phyloP scores from a whole-genome alignment of 2,113 vertebrate genomes.

The Gadus chalcogrammus region DNA sequence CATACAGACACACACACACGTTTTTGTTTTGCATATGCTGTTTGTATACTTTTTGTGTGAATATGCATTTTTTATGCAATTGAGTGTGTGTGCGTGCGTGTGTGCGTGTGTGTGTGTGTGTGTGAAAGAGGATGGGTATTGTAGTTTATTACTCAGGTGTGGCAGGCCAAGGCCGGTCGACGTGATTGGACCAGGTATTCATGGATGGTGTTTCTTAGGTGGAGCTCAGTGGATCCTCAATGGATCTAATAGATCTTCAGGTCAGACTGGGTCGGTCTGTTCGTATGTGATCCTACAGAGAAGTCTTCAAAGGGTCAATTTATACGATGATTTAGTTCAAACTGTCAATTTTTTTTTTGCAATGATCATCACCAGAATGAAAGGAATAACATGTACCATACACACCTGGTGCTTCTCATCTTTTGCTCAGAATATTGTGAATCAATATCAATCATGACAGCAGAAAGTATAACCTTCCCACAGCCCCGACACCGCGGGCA shows the following conservation, averaged over 20 bases:
- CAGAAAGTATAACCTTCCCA: no score
- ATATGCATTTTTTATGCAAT: not conserved
- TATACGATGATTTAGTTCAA: no score
- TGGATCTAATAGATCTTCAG: no score
- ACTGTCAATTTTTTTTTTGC: slow-evolving; percentile 20
- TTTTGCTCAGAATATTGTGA: no score
- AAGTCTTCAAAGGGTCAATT: no score
- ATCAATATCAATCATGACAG: no score
- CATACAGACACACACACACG: slow-evolving; percentile 14
- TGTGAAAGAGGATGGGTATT: not conserved
- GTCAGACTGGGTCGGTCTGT: not conserved
- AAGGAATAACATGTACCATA: no score
- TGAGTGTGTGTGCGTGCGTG: not conserved
- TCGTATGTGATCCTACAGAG: no score
- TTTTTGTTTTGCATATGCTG: not conserved
- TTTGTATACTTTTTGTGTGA: not conserved
- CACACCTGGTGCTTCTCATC: no score
- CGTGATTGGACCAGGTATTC: not conserved
- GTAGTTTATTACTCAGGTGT: not conserved
- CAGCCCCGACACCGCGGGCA: no score
- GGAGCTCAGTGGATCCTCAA: no score
- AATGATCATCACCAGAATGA: no score
- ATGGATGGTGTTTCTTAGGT: not conserved
- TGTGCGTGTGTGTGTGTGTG: not conserved
- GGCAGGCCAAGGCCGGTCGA: not conserved